phyloP scores from a whole-genome alignment of 2,888 invertebrate genomes.

The Campoplex capitator region DNA sequence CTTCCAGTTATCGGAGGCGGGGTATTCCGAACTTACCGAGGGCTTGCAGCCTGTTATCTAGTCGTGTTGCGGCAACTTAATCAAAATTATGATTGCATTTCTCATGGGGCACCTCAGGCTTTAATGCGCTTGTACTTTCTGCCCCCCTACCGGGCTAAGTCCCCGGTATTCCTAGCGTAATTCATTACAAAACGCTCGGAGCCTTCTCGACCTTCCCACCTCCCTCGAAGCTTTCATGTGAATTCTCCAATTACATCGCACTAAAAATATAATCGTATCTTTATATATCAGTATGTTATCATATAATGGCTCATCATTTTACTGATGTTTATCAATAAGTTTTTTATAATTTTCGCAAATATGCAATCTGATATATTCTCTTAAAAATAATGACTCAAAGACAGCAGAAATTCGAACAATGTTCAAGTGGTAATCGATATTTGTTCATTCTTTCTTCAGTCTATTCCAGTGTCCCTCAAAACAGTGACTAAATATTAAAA shows the following conservation, averaged over 20 bases:
- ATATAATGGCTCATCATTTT: no score
- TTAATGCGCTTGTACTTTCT: slow-evolving; percentile 64
- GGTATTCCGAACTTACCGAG: slow-evolving; percentile 4
- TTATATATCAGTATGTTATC: no score
- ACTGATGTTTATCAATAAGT: no score
- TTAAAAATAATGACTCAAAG: no score
- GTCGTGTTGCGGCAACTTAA: slow-evolving; percentile 64
- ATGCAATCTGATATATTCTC: no score
- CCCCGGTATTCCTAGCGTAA: slow-evolving; percentile 10
- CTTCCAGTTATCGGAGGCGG: slow-evolving; percentile 54
- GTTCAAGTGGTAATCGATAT: no score
- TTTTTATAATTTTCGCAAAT: no score
- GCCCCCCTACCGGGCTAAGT: slow-evolving; percentile 1
- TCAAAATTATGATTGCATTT: slow-evolving; percentile 69
- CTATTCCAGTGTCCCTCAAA: no score
- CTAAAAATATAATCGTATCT: no score
- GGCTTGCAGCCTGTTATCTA: slow-evolving; percentile 59
- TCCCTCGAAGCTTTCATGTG: background rate
- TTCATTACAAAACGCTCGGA: slow-evolving; percentile 32
- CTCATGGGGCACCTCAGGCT: slow-evolving; percentile 64
- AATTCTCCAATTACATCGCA: background rate
- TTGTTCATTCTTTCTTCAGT: no score
- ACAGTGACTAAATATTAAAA: no score
- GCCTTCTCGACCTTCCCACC: slow-evolving; percentile 6
- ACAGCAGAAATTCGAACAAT: no score